phyloP scores from a whole-genome alignment of 2,113 vertebrate genomes.

The Arizona elegans region DNA sequence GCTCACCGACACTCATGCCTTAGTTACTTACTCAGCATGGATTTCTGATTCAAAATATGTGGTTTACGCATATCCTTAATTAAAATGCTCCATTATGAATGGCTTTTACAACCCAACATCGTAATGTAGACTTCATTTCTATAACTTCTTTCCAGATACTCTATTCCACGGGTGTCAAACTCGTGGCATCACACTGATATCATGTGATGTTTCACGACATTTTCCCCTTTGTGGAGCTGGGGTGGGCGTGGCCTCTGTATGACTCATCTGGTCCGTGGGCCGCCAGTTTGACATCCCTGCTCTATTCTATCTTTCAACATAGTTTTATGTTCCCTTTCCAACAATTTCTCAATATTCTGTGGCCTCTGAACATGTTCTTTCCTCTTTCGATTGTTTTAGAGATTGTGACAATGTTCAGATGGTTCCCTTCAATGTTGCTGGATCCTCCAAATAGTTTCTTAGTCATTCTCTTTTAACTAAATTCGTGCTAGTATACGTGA shows the following conservation, averaged over 20 bases:
- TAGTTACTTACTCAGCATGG: neutral
- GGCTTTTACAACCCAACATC: neutral
- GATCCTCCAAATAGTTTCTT: neutral
- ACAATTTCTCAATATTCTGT: neutral
- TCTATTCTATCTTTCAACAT: neutral
- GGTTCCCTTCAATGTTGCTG: neutral
- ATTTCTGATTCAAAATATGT: neutral
- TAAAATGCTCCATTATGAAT: neutral
- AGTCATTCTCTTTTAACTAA: neutral
- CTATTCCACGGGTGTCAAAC: neutral
- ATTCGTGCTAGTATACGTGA: neutral
- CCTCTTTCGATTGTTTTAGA: neutral
- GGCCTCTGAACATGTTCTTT: neutral
- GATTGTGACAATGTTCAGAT: neutral
- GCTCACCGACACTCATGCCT: neutral
- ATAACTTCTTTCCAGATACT: neutral
- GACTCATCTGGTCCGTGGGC: too few species aligned
- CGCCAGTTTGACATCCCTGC: too few species aligned
- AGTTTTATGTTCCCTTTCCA: neutral
- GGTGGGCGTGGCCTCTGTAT: too few species aligned
- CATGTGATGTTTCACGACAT: too few species aligned
- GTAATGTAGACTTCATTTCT: neutral
- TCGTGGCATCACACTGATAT: too few species aligned
- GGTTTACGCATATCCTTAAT: neutral
- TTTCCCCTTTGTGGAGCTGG: too few species aligned